phyloP scores from a whole-genome alignment of 2,797 vertebrate genomes.

The Mico argentatus region DNA sequence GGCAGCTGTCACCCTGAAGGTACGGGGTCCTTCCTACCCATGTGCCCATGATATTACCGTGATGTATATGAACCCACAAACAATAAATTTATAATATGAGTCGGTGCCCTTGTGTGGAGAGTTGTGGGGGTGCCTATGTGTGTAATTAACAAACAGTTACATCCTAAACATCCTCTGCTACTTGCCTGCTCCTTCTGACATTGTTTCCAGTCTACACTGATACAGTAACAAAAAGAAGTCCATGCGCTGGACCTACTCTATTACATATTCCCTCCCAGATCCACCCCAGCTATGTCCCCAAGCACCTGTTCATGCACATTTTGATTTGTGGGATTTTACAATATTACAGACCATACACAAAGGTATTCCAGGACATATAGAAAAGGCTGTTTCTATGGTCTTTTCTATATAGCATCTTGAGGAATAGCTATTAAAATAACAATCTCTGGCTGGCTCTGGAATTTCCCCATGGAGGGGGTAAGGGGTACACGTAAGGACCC shows the following conservation, averaged over 20 bases:
- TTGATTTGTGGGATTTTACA: not conserved
- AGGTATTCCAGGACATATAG: rapidly evolving
- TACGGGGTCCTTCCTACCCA: not conserved
- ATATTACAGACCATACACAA: too few species aligned
- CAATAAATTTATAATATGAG: not conserved
- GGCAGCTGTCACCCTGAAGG: not conserved
- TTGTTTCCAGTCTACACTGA: not conserved
- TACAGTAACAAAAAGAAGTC: not conserved
- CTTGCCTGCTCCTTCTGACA: not conserved
- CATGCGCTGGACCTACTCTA: too few species aligned
- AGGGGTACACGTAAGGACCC: rapidly evolving
- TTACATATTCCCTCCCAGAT: not conserved
- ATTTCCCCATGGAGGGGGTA: not conserved
- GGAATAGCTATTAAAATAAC: not conserved
- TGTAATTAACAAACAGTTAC: rapidly evolving
- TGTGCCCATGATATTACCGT: rapidly evolving
- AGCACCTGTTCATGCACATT: not conserved
- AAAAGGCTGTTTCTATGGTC: rapidly evolving
- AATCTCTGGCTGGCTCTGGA: not conserved
- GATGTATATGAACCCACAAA: not conserved
- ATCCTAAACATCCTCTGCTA: not conserved
- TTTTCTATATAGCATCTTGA: not conserved
- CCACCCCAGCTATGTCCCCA: not conserved
- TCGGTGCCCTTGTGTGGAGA: not conserved
- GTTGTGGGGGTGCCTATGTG: not conserved